Base-by-base conservation (phyloP, 1,140 invertebrate species). In the Pogonomyrmex barbatus region DNA sequence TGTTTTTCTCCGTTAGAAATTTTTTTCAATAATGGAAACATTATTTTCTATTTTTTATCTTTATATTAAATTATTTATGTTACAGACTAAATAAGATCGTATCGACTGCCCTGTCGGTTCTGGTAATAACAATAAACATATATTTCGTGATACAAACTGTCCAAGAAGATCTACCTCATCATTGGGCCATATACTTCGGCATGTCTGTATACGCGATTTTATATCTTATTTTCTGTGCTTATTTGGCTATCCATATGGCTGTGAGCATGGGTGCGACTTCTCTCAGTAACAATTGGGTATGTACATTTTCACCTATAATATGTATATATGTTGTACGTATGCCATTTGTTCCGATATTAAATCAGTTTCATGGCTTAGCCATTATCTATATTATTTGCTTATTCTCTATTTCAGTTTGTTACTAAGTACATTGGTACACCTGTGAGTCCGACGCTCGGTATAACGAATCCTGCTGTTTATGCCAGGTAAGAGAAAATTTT, bases 101-200 rank as follows among this genome's bases (percentile, higher is more conserved):
- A 24, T 95, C 97, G 0, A 96, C 96, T 54, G 47, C 96, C 1
- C 93, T 98, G 24, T 97, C 97, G 8, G 91, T 96, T 10, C 92
- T 97, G 33, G 97, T 98, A 1, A 98, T 98, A 91, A 93, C 92
- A 12, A 98, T 99, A 87, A 98, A 99, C 92, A 95, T 98, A 67
- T 98, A 97, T 92, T 98, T 98, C 93, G 97, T 98, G 2, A 94
- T 96, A 30, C 94, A 95, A 36, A 97, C 96, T 88, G 96, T 97
- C 0, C 92, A 96, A 12, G 88, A 95, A 1, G 91, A 94, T 30
- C 86, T 97, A 47, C 94, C 96, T 2, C 86, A 94, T 60, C 90
- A 93, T 75, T 94, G 96, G 96, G 94, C 94, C 86, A 87, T 95
- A 87, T 96, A 96, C 73, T 89, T 96, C 0, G 79, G 94, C 42